Conservation (phyloP, 35 echinoderm and acorn worm species). For the Amphiura filiformis region DNA sequence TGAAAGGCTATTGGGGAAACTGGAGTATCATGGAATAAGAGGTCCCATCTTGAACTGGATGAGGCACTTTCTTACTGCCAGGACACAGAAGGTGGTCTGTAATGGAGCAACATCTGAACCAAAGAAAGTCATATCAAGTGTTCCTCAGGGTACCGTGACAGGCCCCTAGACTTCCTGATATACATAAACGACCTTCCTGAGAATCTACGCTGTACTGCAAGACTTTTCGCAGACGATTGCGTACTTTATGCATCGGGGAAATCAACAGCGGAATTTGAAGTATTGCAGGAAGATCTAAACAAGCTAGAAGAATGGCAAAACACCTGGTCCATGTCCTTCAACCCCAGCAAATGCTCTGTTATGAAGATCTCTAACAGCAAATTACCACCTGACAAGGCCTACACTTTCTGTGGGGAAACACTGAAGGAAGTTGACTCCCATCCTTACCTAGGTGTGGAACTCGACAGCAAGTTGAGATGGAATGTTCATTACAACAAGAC, state of each 20-base stretch:
- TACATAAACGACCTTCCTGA: constrained; percentile 50
- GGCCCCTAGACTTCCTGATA: constrained; percentile 41
- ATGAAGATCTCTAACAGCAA: constrained; percentile 35
- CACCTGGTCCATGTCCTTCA: constrained; percentile 32
- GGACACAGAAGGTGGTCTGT: constrained; percentile 33
- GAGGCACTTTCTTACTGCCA: constrained; percentile 6
- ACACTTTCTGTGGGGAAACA: constrained; percentile 12
- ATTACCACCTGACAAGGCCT: constrained; percentile 6
- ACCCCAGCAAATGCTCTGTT: constrained; percentile 25
- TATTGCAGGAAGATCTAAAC: not conserved
- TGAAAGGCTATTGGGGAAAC: constrained; percentile 28
- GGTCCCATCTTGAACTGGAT: constrained; percentile 37
- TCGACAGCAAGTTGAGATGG: not conserved
- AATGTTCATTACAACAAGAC: not conserved
- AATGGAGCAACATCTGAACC: constrained; percentile 23
- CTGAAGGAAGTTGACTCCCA: constrained; percentile 33
- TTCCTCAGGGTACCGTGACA: constrained; percentile 59
- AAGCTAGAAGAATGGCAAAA: constrained; percentile 16
- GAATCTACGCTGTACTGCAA: not conserved
- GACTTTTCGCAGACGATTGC: constrained; percentile 62
- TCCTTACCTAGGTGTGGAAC: constrained; percentile 41
- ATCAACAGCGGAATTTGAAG: not conserved
- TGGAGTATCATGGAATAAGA: constrained; percentile 24
- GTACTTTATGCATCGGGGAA: constrained; percentile 31
- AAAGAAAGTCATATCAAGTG: constrained; percentile 21